Evolutionary conservation across 2,797 vertebrate species (phyloP), one percentile per base, ranked within the genome.

Genomic region (Hippocampus kuda): DNA sequence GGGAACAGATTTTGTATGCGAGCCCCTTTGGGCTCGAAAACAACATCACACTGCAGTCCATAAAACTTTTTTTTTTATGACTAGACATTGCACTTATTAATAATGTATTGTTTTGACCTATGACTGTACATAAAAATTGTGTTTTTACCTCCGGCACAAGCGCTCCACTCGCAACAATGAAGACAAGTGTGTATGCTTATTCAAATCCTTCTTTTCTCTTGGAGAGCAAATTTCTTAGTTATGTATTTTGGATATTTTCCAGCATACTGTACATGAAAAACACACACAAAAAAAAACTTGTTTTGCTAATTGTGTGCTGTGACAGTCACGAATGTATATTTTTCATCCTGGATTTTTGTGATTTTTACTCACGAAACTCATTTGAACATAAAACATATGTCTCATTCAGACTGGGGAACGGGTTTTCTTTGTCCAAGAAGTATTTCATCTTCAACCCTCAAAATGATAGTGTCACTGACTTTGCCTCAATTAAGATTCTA

Each of bases 61-160:
- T 42, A 42, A 38, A 38, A 41, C 5, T 34, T 34, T 34, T 61
- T 8, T 62, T 62, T 60, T 38, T 12, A 34, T 38, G 34, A 41
- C 30, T n/a, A 65, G 63, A 65, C 24, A 46, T 2, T 26, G 41
- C 41, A 9, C n/a, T 46, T 12, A 64, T 65, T 46, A 65, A 65
- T 65, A 65, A 65, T 63, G 38, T 63, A 63, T 44, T 42, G 9
- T 24, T 22, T 24, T 62, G 61, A 22, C 38, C 61, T 44, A 42
- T 42, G 61, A 63, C 61, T 5, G 11, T 44, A 24, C 7, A 6
- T 13, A 44, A 44, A 63, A 42, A 12, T 2, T 7, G 0, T 24
- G 18, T 42, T 63, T 42, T 63, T 63, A 63, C 12, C 38, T 5
- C 38, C 0, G 26, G 61, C 61, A 42, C 22, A 44, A 63, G 24